These are phyloP conservation scores for Hemibagrus wyckioides DNA, from an alignment of 2,113 vertebrate species.

Conservation along the genomic window DNA sequence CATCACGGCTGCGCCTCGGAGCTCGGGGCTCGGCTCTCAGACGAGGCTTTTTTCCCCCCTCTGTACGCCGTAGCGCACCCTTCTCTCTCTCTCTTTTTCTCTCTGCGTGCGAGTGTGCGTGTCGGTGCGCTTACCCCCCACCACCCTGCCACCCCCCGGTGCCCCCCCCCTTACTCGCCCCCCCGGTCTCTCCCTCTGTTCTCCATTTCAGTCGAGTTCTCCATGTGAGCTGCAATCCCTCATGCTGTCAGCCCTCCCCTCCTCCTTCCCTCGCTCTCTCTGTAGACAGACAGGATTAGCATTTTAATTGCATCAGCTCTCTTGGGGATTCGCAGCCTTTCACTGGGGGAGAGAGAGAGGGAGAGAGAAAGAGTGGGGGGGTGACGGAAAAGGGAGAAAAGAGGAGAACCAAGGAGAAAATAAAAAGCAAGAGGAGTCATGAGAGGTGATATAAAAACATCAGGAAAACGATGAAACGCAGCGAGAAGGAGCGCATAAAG, in stretches of 20 bases:
- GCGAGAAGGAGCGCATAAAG: slow-evolving; percentile 30
- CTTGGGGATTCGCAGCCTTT: slow-evolving; percentile 83
- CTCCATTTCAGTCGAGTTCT: slow-evolving; percentile 82
- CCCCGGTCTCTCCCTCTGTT: slow-evolving; percentile 67
- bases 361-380: background rate
- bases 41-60: slow-evolving; percentile 69
- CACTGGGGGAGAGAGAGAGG: slow-evolving; percentile 73
- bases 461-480: slow-evolving; percentile 45
- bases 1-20: slow-evolving; percentile 71
- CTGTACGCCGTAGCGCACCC: slow-evolving; percentile 64
- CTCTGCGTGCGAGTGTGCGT: background rate
- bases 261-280: slow-evolving; percentile 71
- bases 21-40: slow-evolving; percentile 68
- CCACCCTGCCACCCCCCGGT: slow-evolving; percentile 39
- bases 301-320: slow-evolving; percentile 87
- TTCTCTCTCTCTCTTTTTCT: slow-evolving; percentile 27
- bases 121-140: slow-evolving; percentile 51
- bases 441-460: slow-evolving; percentile 66
- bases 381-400: slow-evolving; percentile 57
- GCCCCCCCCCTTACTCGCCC: slow-evolving; percentile 34
- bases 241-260: slow-evolving; percentile 79
- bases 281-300: slow-evolving; percentile 86
- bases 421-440: slow-evolving; percentile 65
- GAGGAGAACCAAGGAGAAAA: slow-evolving; percentile 59
- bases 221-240: slow-evolving; percentile 82